Percentiles rank a stretch among this genome's conserved stretches.
phyloP scores from a whole-genome alignment of 2,113 vertebrate species.

The Trogon surrucura region DNA sequence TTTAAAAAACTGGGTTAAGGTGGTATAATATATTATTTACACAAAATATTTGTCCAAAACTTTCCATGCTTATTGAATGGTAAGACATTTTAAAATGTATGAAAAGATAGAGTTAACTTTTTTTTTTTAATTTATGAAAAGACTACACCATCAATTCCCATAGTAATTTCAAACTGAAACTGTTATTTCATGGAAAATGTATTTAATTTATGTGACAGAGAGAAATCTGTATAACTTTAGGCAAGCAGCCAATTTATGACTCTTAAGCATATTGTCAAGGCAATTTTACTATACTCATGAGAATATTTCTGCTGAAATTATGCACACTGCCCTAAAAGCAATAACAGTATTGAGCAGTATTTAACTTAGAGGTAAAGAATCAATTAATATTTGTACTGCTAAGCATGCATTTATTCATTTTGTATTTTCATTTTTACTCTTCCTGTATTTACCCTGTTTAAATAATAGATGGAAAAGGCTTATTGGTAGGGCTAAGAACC shows the following conservation, averaged over 20 bases:
- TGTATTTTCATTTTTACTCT: neutral
- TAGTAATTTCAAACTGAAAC: slow-evolving; percentile 1
- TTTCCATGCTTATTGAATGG: neutral
- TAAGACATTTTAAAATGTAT: neutral
- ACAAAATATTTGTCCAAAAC: neutral
- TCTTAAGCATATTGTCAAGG: slow-evolving; percentile 11
- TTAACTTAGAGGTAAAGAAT: slow-evolving; percentile 25
- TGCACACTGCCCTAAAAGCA: neutral
- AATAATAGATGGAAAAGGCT: neutral
- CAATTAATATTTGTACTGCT: slow-evolving; percentile 10
- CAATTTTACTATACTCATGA: slow-evolving; percentile 12
- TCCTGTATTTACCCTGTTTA: neutral
- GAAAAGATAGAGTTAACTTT: neutral
- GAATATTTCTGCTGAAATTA: slow-evolving; percentile 22
- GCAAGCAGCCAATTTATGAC: slow-evolving; percentile 30
- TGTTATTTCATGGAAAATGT: slow-evolving; percentile 1
- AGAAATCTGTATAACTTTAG: slow-evolving; percentile 8
- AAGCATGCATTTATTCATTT: neutral
- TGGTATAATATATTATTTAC: neutral
- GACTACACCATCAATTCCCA: neutral
- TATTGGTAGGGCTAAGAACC: neutral
- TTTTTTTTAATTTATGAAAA: neutral
- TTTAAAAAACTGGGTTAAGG: neutral
- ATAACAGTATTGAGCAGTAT: neutral
- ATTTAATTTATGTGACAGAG: slow-evolving; percentile 18